These are phyloP conservation scores for Lacerta viridis DNA, from an alignment of 2,797 vertebrate species.

Conservation along the genomic window DNA sequence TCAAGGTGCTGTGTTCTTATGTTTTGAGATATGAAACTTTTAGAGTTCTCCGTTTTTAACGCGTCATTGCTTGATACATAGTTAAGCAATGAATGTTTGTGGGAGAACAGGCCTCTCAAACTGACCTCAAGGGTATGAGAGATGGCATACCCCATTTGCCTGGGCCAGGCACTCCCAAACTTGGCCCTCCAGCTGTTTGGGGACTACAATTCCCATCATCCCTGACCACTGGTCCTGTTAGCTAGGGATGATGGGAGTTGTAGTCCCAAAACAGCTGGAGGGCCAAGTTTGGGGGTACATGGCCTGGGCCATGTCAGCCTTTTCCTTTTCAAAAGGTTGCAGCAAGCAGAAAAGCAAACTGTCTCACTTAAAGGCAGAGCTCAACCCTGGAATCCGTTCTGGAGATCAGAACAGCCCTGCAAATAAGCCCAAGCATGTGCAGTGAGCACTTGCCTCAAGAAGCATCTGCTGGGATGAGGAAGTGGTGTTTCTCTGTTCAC, in stretches of 20 bases:
- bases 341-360: not conserved
- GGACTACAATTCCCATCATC: too few relatives aligned
- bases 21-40: not conserved
- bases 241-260: too few relatives aligned
- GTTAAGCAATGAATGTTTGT: not conserved
- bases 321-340: not conserved
- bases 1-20: not conserved
- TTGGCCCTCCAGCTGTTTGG: too few relatives aligned
- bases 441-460: not conserved
- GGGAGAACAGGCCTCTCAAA: not conserved
- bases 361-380: not conserved
- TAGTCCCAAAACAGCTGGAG: too few relatives aligned
- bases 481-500: not conserved
- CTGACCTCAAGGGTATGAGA: not conserved
- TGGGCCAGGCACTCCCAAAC: too few relatives aligned
- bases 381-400: not conserved
- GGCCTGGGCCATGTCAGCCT: too few relatives aligned
- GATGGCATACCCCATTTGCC: not conserved
- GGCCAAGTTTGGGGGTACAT: too few relatives aligned
- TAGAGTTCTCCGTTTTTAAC: too few relatives aligned
- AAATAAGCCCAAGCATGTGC: not conserved
- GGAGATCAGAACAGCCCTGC: not conserved
- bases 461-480: not conserved
- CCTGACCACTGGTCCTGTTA: too few relatives aligned
- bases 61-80: not conserved